These are phyloP conservation scores for Babyrousa celebensis DNA, from an alignment of 2,797 vertebrate genomes.

Conservation along the genomic window DNA sequence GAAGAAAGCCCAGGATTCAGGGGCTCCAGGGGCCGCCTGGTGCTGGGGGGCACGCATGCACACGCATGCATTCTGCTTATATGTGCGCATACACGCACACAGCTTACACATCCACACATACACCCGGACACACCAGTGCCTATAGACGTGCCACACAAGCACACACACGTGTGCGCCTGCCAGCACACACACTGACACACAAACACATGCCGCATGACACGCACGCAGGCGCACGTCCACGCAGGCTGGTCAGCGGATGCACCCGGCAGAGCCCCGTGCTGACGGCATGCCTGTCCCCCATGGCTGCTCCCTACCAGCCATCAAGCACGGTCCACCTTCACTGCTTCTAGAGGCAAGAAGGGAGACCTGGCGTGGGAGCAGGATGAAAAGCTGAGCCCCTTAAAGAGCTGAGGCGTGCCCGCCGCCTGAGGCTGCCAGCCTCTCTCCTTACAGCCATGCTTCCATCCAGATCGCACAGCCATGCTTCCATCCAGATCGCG, in stretches of 20 bases:
- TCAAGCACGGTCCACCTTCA: accelerated
- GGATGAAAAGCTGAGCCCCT: not conserved
- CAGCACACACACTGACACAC: not conserved
- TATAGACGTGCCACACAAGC: not conserved
- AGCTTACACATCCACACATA: not conserved
- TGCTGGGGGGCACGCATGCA: too few species aligned
- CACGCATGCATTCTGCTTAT: accelerated
- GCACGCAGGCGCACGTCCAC: accelerated
- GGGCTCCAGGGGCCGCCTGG: not conserved
- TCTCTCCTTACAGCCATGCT: not conserved
- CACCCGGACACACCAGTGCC: not conserved
- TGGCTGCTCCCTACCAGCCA: too few species aligned
- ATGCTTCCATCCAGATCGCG: conserved; percentile 2
- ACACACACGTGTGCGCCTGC: accelerated
- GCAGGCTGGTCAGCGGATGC: accelerated
- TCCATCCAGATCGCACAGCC: not conserved
- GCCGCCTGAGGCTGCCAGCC: not conserved
- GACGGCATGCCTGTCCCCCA: accelerated
- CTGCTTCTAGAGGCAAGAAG: not conserved
- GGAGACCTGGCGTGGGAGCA: accelerated
- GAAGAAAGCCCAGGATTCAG: not conserved
- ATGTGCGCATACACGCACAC: too few species aligned
- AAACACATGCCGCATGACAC: accelerated
- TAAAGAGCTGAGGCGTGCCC: accelerated
- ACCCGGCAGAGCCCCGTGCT: not conserved